Base-by-base conservation (phyloP, 2,888 invertebrate species). In the Matsumyia berberina region DNA sequence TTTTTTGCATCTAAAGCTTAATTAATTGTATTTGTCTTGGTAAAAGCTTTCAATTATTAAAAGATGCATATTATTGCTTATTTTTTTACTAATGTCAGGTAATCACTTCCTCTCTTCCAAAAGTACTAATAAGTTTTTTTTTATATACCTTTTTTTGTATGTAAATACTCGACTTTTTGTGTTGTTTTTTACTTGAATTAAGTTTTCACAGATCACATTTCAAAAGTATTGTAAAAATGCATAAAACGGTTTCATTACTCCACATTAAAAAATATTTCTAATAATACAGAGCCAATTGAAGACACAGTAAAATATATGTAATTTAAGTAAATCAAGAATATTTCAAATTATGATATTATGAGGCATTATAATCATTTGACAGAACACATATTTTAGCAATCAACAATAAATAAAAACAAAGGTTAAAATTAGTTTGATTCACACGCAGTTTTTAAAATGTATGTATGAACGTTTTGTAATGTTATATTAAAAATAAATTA, bases 211-310 rank as follows among this genome's bases (percentile, higher is more conserved):
- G 12, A 15, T 44, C 42, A 51, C 39, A 60, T 44, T 78, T 11
- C 19, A 46, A 74, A 44, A 39, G 37, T 35, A 62, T 44, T 70
- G 33, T 44, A 57, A 39, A 24, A 44, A 64, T 64, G 15, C 55
- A 55, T 55, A 55, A 49, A 74, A 64, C 51, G 74, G 74, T 74
- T 74, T 74, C 74, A 74, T 39, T 51, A 60, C 60, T 72, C 44
- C 55, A 44, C 53, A 74, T 55, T 44, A 64, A 17, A 37, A 55
- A 64, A 15, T 51, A 60, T 31, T 51, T 51, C 53, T 53, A 53
- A 19, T 62, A 31, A 39, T 15, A 49, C 49, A 33, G 42, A 53
- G 60, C 67, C 53, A 53, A 55, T 55, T 55, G 37, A 66, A 37
- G 2, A 42, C 19, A 17, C 42, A 73, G 19, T 31, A 62, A 42